phyloP scores from a whole-genome alignment of 64 coral and sea anemone species.

The Montipora sp. region DNA sequence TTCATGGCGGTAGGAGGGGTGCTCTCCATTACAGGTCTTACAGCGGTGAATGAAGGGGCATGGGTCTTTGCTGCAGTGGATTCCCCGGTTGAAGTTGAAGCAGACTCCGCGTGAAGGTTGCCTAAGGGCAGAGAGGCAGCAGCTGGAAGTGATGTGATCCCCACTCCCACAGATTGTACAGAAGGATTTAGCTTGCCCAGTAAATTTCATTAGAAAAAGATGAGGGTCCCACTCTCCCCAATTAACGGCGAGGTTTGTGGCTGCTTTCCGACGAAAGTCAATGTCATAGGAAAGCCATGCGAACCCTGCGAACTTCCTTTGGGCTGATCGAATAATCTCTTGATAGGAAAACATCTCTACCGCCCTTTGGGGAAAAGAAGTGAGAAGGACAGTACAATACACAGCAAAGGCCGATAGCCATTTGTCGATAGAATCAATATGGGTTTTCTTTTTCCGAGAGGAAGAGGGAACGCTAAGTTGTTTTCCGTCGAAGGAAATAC shows the following conservation, averaged over 20 bases:
- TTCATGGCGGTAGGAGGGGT: neutral
- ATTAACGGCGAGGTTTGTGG: neutral
- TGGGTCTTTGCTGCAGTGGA: neutral
- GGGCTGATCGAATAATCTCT: neutral
- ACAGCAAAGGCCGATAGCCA: neutral
- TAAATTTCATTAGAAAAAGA: neutral
- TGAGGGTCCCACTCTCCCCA: neutral
- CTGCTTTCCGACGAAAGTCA: neutral
- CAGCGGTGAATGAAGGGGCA: neutral
- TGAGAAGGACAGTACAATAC: neutral
- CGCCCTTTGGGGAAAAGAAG: neutral
- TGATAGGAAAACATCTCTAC: neutral
- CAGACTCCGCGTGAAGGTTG: neutral
- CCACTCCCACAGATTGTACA: neutral
- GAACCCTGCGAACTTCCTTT: neutral
- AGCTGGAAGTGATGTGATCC: neutral
- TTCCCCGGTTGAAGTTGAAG: neutral
- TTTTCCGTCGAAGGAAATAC: neutral
- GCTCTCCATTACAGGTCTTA: neutral
- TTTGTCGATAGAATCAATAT: neutral
- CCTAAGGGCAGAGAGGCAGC: neutral
- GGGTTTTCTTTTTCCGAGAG: neutral
- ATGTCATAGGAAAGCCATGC: neutral
- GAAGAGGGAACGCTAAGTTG: neutral
- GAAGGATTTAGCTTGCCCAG: neutral